Evolutionary conservation across 1,140 invertebrate genomes (phyloP).

Genomic region (Gonatopus flavifemur): DNA sequence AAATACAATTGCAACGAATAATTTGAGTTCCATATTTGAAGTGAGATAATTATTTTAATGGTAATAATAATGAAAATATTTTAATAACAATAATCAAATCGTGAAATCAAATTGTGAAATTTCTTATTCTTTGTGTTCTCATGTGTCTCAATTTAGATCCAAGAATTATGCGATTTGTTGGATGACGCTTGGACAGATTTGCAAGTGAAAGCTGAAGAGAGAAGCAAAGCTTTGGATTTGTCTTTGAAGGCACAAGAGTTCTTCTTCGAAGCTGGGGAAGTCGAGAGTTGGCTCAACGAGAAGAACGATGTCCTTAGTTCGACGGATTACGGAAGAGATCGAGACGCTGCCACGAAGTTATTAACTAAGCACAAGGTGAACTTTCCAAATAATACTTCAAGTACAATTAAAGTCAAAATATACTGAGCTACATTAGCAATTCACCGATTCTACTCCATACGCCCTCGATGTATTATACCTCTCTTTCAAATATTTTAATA

Average conservation of each 20-base stretch:
- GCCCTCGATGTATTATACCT: too few species aligned
- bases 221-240: slow-evolving; percentile 78
- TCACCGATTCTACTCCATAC: too few species aligned
- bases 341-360: slow-evolving; percentile 86
- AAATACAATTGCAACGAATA: too few species aligned
- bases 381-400: slow-evolving; percentile 10
- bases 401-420: too few species aligned
- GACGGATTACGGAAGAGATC: slow-evolving; percentile 83
- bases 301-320: slow-evolving; percentile 79
- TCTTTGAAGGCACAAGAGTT: slow-evolving; percentile 88
- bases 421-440: too few species aligned
- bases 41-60: background rate
- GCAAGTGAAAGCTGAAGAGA: slow-evolving; percentile 68
- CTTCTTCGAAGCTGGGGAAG: slow-evolving; percentile 86
- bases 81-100: too few species aligned
- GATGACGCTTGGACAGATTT: slow-evolving; percentile 72
- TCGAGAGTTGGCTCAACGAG: slow-evolving; percentile 91
- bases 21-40: background rate
- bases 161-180: slow-evolving; percentile 67
- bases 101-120: too few species aligned
- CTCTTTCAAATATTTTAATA: background rate
- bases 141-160: slow-evolving; percentile 63
- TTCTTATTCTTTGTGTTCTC: slow-evolving; percentile 1
- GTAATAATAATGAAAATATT: background rate
- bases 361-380: slow-evolving; percentile 91